These are phyloP conservation scores for Cisticola juncidis DNA, from an alignment of 2,113 vertebrate species.

Conservation along the genomic window DNA sequence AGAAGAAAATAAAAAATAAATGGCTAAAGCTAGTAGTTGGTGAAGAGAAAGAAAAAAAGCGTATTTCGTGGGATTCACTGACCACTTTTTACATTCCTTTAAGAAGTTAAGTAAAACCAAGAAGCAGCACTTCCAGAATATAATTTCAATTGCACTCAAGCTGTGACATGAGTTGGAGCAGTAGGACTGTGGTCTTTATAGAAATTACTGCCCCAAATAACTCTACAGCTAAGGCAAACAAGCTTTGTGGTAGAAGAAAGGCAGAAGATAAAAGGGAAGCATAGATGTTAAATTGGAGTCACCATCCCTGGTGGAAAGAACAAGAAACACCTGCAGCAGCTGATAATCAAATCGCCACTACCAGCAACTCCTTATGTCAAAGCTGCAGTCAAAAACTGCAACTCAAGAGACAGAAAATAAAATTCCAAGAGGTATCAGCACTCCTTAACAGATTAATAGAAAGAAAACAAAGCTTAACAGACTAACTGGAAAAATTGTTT, in stretches of 20 bases:
- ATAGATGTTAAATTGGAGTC: neutral
- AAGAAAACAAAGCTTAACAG: neutral
- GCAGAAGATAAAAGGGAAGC: neutral
- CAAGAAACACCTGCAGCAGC: neutral
- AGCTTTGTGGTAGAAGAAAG: neutral
- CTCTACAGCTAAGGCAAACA: neutral
- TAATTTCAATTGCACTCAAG: neutral
- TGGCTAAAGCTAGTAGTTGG: neutral
- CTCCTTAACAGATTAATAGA: neutral
- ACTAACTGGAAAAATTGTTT: neutral
- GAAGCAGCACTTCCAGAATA: neutral
- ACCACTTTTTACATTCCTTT: neutral
- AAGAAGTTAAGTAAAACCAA: neutral
- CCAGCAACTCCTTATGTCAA: neutral
- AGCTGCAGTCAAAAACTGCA: neutral
- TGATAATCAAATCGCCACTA: neutral
- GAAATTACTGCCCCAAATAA: neutral
- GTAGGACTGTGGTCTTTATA: neutral
- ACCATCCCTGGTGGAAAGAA: no score
- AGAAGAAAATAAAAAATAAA: constrained; percentile 5
- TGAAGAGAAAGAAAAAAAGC: neutral
- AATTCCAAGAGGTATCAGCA: neutral
- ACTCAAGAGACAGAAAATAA: neutral
- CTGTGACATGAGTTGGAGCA: neutral
- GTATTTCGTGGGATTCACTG: neutral